A percentile compares a stretch with the other conserved stretches of the same genome.
These are phyloP conservation scores for Sebastes taczanowskii DNA, from an alignment of 2,797 vertebrate species.

Conservation along the genomic window DNA sequence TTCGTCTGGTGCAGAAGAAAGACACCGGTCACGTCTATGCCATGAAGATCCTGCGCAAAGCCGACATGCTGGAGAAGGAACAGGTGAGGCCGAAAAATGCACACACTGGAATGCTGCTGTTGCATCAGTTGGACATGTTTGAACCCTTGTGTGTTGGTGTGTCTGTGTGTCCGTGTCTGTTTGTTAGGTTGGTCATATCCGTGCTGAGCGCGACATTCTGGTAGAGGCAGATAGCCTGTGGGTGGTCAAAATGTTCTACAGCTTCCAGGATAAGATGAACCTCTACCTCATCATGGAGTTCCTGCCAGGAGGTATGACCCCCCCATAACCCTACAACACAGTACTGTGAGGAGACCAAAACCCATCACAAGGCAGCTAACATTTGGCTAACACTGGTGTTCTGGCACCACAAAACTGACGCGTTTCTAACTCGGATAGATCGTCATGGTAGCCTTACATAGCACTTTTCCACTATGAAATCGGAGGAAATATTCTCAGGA, in stretches of 20 bases:
- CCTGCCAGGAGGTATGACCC: conserved; percentile 91
- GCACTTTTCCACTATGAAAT: neutral
- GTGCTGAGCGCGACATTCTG: conserved; percentile 96
- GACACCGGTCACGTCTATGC: conserved; percentile 98
- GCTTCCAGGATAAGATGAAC: conserved; percentile 99
- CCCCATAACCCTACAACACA: neutral
- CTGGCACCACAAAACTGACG: neutral
- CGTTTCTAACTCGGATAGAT: neutral
- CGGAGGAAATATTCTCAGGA: neutral
- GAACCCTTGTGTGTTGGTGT: neutral
- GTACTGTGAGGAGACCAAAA: neutral
- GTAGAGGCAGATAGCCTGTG: conserved; percentile 98
- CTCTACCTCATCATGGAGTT: conserved; percentile 99
- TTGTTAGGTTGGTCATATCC: conserved; percentile 94
- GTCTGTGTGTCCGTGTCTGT: neutral
- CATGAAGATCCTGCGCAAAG: conserved; percentile 98
- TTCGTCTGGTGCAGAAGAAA: conserved; percentile 98
- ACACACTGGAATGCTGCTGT: neutral
- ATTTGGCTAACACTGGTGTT: neutral
- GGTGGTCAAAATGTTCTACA: conserved; percentile 99
- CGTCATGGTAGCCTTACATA: neutral
- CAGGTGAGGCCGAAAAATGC: conserved; percentile 81
- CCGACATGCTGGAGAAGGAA: conserved; percentile 99
- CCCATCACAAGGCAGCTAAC: neutral
- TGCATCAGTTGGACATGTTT: neutral